Conservation (phyloP, 2,888 invertebrate genomes). For the Crepidodera aurea region DNA sequence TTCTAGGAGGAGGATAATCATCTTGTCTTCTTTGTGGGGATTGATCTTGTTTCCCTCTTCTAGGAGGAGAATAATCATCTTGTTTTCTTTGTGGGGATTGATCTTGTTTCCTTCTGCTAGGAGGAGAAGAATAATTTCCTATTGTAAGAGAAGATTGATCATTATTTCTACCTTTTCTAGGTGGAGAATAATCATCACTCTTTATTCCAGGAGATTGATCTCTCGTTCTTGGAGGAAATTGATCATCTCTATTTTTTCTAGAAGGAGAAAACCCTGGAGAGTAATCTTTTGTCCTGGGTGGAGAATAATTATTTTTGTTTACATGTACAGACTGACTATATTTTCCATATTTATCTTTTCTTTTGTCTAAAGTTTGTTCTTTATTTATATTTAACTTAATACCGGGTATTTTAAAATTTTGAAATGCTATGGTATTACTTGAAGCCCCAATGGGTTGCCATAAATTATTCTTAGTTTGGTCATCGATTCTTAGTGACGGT, state of each 20-base stretch:
- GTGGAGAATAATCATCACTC: conserved; percentile 9
- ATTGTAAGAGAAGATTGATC: conserved; percentile 16
- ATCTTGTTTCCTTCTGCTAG: conserved; percentile 34
- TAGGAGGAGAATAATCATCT: conserved; percentile 39
- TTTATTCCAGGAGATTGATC: too few species aligned
- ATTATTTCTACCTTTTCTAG: conserved; percentile 10
- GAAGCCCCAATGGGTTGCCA: conserved; percentile 56
- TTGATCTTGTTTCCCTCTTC: conserved; percentile 44
- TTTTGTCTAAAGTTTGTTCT: conserved; percentile 14
- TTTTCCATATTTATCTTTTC: conserved; percentile 16
- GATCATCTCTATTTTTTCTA: conserved; percentile 12
- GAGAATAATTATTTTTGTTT: too few species aligned
- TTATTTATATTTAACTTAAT: conserved; percentile 37
- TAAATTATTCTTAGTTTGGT: conserved; percentile 53
- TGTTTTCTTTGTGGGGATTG: conserved; percentile 19
- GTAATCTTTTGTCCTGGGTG: too few species aligned
- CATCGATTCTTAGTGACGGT: conserved; percentile 65
- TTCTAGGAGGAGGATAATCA: conserved; percentile 24
- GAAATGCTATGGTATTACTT: conserved; percentile 12
- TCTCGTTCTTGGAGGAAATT: conserved; percentile 32
- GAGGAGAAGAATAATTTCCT: conserved; percentile 32
- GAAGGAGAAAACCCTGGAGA: too few species aligned
- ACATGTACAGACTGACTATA: too few species aligned
- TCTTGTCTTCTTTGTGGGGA: conserved; percentile 9
- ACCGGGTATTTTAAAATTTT: conserved; percentile 30